A percentile compares a stretch with the other conserved stretches of the same genome.
Evolutionary conservation across 2,113 vertebrate species (phyloP).

Genomic region (Colistium nudipinnis): DNA sequence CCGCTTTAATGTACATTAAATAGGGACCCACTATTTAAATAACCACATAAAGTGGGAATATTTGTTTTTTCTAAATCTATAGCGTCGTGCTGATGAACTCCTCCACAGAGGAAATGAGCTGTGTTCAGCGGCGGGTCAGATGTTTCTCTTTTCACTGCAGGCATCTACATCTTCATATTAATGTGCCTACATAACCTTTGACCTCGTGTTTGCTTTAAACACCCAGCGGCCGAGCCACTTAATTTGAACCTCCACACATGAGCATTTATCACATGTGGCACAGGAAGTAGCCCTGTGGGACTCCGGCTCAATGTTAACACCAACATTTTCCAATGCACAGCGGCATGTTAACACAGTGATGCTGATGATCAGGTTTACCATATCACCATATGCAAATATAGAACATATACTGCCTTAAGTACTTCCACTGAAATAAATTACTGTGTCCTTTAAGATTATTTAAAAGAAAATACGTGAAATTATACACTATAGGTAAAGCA

Average conservation of each 20-base stretch:
- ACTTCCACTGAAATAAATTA: too few species aligned
- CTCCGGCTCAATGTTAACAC: too few species aligned
- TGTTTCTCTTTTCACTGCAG: slow-evolving; percentile 29
- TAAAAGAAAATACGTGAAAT: too few species aligned
- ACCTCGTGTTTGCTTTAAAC: slow-evolving; percentile 34
- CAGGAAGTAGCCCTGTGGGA: neutral
- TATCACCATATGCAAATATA: too few species aligned
- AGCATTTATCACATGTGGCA: slow-evolving; percentile 3
- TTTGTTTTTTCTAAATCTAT: slow-evolving; percentile 11
- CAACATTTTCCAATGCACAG: too few species aligned
- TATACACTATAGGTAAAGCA: too few species aligned
- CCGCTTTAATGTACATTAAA: slow-evolving; percentile 8
- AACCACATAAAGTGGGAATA: neutral
- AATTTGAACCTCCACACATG: slow-evolving; percentile 17
- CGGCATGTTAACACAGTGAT: too few species aligned
- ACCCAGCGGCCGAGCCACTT: slow-evolving; percentile 24
- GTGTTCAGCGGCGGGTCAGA: slow-evolving; percentile 37
- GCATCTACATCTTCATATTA: slow-evolving; percentile 34
- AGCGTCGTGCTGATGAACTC: slow-evolving; percentile 5
- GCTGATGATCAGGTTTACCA: too few species aligned
- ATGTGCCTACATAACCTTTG: slow-evolving; percentile 51
- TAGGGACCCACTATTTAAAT: neutral
- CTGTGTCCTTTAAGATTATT: too few species aligned
- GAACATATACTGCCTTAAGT: too few species aligned
- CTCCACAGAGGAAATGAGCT: neutral